Percentiles rank a stretch among this genome's conserved stretches.
These are phyloP conservation scores for Pelecanus crispus DNA, from an alignment of 2,113 vertebrate genomes.

Conservation along the genomic window DNA sequence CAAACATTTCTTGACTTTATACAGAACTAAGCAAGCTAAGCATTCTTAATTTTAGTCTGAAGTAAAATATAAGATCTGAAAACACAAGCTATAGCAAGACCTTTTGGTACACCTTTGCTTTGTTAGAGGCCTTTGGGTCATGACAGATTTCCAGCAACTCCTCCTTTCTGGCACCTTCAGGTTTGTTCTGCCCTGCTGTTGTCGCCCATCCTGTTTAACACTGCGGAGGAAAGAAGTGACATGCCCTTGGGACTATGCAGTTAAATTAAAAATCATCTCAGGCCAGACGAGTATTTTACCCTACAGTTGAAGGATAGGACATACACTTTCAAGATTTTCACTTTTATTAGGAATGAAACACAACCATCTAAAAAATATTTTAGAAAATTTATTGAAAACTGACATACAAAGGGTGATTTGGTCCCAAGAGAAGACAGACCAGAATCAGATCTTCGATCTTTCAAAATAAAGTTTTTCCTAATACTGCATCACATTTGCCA, in stretches of 20 bases:
- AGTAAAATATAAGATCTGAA: neutral
- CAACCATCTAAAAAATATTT: constrained; percentile 44
- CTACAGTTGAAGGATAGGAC: neutral
- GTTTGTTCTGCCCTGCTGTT: neutral
- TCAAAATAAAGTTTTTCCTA: constrained; percentile 58
- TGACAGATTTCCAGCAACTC: neutral
- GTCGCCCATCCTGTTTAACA: neutral
- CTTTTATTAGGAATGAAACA: constrained; percentile 4
- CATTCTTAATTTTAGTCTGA: neutral
- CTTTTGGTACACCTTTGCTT: neutral
- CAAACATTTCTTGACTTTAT: neutral
- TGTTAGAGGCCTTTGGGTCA: neutral
- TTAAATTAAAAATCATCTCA: neutral
- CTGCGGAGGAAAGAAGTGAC: neutral
- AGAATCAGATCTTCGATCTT: constrained; percentile 34
- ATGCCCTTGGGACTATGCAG: neutral
- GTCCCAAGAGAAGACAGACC: constrained; percentile 65
- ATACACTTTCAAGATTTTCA: neutral
- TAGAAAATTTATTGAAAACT: constrained; percentile 75
- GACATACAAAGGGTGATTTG: constrained; percentile 68
- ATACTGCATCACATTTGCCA: constrained; percentile 1
- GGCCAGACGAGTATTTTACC: neutral
- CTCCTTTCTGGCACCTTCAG: neutral
- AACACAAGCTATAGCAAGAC: neutral
- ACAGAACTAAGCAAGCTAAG: neutral